phyloP scores from a whole-genome alignment of 1,140 invertebrate species.

The Papilio helenus region DNA sequence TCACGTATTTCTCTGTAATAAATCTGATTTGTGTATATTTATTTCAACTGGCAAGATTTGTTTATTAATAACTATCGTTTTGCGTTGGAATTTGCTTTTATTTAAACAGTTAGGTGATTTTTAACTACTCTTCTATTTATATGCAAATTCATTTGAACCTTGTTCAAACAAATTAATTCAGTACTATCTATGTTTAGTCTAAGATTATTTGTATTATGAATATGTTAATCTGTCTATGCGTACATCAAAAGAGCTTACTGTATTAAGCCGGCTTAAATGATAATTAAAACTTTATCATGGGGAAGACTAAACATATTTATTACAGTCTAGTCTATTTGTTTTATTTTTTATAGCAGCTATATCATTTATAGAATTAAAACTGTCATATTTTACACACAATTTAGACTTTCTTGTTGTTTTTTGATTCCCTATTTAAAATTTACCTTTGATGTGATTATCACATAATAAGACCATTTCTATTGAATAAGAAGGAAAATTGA shows the following conservation, averaged over 20 bases:
- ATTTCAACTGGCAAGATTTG: not conserved
- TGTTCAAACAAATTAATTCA: not conserved
- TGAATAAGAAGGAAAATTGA: constrained; percentile 23
- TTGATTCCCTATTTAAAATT: not conserved
- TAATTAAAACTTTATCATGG: not conserved
- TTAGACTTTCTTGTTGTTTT: not conserved
- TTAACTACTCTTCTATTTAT: not conserved
- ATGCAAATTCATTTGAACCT: not conserved
- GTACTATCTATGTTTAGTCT: not conserved
- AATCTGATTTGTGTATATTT: not conserved
- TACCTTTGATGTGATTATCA: constrained; percentile 19
- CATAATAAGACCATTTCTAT: constrained; percentile 20
- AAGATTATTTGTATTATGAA: constrained; percentile 5
- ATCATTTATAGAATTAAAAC: not conserved
- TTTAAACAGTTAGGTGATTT: not conserved
- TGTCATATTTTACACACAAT: not conserved
- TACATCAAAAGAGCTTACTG: constrained; percentile 1
- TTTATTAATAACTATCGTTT: not conserved
- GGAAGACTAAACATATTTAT: not conserved
- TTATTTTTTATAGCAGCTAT: not conserved
- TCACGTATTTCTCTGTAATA: not conserved
- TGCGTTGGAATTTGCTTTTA: too few species aligned
- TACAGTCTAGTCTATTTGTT: not conserved
- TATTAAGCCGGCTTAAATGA: not conserved
- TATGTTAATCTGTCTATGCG: not conserved